Evolutionary conservation across 2,797 vertebrate species (phyloP).

Genomic region (Gobionotothen gibberifrons): DNA sequence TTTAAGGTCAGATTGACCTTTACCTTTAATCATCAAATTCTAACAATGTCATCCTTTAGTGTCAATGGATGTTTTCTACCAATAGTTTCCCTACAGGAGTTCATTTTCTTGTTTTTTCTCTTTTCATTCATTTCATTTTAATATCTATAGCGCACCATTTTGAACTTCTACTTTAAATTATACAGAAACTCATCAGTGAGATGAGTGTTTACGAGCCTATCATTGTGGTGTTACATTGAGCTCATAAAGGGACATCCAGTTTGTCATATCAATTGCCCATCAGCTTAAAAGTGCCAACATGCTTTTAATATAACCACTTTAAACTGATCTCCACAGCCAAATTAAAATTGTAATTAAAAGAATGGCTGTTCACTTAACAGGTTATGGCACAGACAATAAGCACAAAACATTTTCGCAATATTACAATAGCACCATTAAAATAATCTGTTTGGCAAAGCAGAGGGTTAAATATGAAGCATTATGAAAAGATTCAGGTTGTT

Average conservation of each 20-base stretch:
- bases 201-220: slow-evolving; percentile 8
- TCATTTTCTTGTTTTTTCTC: no score
- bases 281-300: slow-evolving; percentile 9
- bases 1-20: no score
- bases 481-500: slow-evolving; percentile 30
- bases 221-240: slow-evolving; percentile 1
- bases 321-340: slow-evolving; percentile 32
- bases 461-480: slow-evolving; percentile 25
- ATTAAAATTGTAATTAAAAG: slow-evolving; percentile 56
- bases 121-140: neutral
- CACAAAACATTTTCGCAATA: slow-evolving; percentile 4
- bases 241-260: slow-evolving; percentile 42
- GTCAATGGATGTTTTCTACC: no score
- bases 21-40: no score
- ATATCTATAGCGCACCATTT: neutral
- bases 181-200: neutral
- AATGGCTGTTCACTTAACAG: slow-evolving; percentile 20
- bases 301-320: slow-evolving; percentile 24
- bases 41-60: no score
- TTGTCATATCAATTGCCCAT: slow-evolving; percentile 39
- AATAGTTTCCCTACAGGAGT: no score
- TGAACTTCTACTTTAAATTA: neutral
- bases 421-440: neutral
- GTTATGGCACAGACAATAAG: slow-evolving; percentile 26
- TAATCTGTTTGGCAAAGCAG: slow-evolving; percentile 18